A percentile compares a stretch with the other conserved stretches of the same genome.
phyloP scores from a whole-genome alignment of 2,888 invertebrate genomes.

The Dynastes maya region DNA sequence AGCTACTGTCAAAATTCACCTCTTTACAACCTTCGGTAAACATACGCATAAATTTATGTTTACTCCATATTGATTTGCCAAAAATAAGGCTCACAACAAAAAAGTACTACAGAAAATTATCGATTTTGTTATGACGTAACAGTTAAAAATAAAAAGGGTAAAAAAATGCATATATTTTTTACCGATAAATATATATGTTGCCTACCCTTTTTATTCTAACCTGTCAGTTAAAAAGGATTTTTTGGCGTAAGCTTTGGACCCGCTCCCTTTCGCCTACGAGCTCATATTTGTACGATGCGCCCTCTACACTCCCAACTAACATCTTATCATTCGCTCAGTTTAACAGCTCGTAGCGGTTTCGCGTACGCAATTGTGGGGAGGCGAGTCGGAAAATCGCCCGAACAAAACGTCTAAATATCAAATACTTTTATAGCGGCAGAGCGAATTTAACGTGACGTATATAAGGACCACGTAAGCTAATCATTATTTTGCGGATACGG shows the following conservation, averaged over 20 bases:
- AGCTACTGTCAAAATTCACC: too few species aligned
- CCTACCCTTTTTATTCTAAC: too few species aligned
- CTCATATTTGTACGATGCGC: background rate
- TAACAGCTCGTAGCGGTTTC: slow-evolving; percentile 17
- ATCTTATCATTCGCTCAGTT: slow-evolving; percentile 32
- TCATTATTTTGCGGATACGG: slow-evolving; percentile 41
- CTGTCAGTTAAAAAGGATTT: background rate
- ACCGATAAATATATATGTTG: too few species aligned
- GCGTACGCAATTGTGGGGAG: slow-evolving; percentile 19
- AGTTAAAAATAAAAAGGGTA: too few species aligned
- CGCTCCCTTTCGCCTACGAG: background rate
- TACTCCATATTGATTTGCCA: too few species aligned
- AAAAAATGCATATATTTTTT: too few species aligned
- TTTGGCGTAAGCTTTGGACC: background rate
- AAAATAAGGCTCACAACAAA: too few species aligned
- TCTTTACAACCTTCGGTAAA: too few species aligned
- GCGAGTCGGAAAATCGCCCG: slow-evolving; percentile 28
- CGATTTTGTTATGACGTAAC: too few species aligned
- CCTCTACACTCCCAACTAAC: background rate
- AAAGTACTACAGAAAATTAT: too few species aligned
- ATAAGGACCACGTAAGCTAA: slow-evolving; percentile 32
- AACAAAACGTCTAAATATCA: slow-evolving; percentile 34
- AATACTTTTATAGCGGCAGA: slow-evolving; percentile 23
- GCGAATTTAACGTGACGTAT: slow-evolving; percentile 19
- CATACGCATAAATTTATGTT: too few species aligned